Conservation (phyloP, 1,140 invertebrate genomes). For the Sarcophaga bullata region DNA sequence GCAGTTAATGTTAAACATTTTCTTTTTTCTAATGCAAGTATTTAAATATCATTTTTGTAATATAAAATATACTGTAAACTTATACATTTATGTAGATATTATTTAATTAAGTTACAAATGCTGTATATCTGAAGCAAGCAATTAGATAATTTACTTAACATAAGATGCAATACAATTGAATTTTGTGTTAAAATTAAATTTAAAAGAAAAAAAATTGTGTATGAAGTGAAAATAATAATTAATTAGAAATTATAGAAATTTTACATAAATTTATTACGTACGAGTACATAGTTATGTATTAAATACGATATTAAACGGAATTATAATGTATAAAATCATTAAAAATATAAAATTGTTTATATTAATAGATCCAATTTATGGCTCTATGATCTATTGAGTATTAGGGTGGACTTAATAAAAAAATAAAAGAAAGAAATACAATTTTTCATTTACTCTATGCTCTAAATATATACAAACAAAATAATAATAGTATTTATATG, state of each 20-base stretch:
- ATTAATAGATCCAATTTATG: no score
- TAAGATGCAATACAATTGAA: conserved; percentile 43
- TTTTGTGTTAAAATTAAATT: conserved; percentile 31
- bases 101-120: conserved; percentile 1
- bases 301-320: no score
- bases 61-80: background rate
- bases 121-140: background rate
- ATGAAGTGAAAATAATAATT: background rate
- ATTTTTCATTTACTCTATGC: background rate
- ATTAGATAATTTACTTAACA: background rate
- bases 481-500: no score
- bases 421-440: background rate
- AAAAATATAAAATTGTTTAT: no score
- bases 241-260: background rate
- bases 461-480: no score
- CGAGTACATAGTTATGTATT: no score
- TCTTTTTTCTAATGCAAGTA: background rate
- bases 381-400: no score
- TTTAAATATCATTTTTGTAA: conserved; percentile 19
- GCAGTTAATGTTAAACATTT: conserved; percentile 27
- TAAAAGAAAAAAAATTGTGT: background rate
- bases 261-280: background rate
- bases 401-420: no score
- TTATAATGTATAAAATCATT: no score
- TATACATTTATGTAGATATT: conserved; percentile 24